Evolutionary conservation across 2,113 vertebrate species (phyloP).

Genomic region (Morone chrysops): DNA sequence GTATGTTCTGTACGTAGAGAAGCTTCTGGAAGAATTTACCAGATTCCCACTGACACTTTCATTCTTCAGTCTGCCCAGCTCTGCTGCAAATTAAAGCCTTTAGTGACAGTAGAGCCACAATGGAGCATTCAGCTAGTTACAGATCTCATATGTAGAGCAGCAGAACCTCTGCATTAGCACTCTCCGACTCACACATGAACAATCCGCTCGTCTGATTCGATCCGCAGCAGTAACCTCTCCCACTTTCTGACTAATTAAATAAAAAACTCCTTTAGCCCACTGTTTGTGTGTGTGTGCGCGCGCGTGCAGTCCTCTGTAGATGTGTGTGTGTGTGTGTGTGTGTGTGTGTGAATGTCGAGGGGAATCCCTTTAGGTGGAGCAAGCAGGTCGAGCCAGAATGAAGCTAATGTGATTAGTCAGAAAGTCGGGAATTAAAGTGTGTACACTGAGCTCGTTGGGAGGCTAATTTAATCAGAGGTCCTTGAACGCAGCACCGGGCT

Average conservation of each 20-base stretch:
- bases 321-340: background rate
- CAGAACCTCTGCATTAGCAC: background rate
- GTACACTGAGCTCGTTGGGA: constrained; percentile 50
- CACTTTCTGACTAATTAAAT: constrained; percentile 19
- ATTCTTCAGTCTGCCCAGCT: background rate
- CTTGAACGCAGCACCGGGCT: constrained; percentile 19
- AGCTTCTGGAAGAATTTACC: background rate
- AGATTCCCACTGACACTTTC: background rate
- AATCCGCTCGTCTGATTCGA: background rate
- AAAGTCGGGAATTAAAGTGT: constrained; percentile 62
- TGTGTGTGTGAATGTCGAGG: background rate
- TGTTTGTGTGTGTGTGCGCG: constrained; percentile 16
- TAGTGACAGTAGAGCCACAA: background rate
- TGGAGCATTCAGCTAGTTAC: constrained; percentile 8
- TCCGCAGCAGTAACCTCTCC: background rate
- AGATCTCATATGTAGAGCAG: background rate
- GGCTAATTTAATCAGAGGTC: constrained; percentile 66
- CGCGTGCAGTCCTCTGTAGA: background rate
- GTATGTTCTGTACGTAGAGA: background rate
- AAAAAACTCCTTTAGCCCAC: background rate
- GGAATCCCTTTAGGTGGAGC: constrained; percentile 39
- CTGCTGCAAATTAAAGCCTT: constrained; percentile 19
- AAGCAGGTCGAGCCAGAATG: constrained; percentile 27
- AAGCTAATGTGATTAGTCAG: constrained; percentile 63
- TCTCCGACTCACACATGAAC: background rate